Conservation (phyloP, 2,113 vertebrate genomes). For the Genyomyrus donnyi region DNA sequence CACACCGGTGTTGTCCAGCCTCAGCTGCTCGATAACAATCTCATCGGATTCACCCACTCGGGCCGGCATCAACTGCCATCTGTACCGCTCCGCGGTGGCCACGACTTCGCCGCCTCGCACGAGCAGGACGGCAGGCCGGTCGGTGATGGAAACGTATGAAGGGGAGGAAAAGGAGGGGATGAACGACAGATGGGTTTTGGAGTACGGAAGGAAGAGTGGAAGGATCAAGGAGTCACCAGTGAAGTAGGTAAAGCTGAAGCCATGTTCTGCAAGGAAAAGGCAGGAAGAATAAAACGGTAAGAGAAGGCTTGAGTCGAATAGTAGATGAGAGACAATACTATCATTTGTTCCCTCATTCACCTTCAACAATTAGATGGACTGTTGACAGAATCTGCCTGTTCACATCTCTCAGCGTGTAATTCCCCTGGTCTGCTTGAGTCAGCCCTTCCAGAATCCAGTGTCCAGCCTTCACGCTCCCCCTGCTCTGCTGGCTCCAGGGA, state of each 20-base stretch:
- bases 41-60: slow-evolving; percentile 39
- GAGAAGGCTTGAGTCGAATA: slow-evolving; percentile 4
- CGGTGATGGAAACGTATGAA: slow-evolving; percentile 35
- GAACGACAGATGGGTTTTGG: slow-evolving; percentile 22
- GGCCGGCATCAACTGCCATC: slow-evolving; percentile 46
- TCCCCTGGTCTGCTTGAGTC: slow-evolving; percentile 59
- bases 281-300: slow-evolving; percentile 11
- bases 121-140: slow-evolving; percentile 43
- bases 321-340: background rate
- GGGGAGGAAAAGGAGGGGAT: slow-evolving; percentile 45
- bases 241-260: slow-evolving; percentile 50
- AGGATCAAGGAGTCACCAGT: slow-evolving; percentile 52
- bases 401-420: slow-evolving; percentile 71
- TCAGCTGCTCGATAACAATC: slow-evolving; percentile 46
- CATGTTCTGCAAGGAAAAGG: slow-evolving; percentile 40
- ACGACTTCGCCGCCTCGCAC: slow-evolving; percentile 46
- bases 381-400: slow-evolving; percentile 63
- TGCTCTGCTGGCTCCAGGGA: slow-evolving; percentile 29
- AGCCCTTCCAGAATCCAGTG: slow-evolving; percentile 52
- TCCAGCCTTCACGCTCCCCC: slow-evolving; percentile 35
- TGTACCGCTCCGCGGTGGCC: slow-evolving; percentile 40
- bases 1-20: slow-evolving; percentile 45
- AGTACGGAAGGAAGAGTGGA: slow-evolving; percentile 46
- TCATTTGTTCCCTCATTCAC: slow-evolving; percentile 37
- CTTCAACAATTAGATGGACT: slow-evolving; percentile 65